phyloP scores from a whole-genome alignment of 2,797 vertebrate genomes.

The Artibeus lituratus region DNA sequence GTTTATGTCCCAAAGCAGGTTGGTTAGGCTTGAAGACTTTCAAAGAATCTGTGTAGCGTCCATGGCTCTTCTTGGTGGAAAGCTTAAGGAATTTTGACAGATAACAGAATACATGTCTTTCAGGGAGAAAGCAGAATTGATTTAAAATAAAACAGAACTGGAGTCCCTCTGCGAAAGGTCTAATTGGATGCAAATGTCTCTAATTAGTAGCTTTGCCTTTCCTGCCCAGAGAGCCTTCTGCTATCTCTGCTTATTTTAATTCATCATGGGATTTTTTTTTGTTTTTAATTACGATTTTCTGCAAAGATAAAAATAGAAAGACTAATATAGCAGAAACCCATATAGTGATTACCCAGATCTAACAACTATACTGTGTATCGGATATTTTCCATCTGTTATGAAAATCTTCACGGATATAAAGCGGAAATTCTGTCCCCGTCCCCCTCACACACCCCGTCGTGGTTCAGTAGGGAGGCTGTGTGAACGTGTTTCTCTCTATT shows the following conservation, averaged over 20 bases:
- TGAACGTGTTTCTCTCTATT: background rate
- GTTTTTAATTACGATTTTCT: background rate
- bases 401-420: background rate
- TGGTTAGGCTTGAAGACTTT: background rate
- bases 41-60: background rate
- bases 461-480: background rate
- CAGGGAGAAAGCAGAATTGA: background rate
- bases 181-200: background rate
- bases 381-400: background rate
- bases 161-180: background rate
- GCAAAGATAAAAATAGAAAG: background rate
- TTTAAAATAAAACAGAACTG: background rate
- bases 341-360: background rate
- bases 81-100: background rate
- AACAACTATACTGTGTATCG: background rate
- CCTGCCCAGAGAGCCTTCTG: background rate
- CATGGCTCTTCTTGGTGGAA: background rate
- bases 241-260: background rate
- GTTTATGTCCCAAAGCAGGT: background rate
- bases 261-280: background rate
- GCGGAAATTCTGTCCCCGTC: background rate
- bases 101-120: background rate
- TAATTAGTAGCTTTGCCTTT: background rate
- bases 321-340: background rate
- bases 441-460: no score